phyloP scores from a whole-genome alignment of 1,140 invertebrate genomes.

The Globodera rostochiensis region DNA sequence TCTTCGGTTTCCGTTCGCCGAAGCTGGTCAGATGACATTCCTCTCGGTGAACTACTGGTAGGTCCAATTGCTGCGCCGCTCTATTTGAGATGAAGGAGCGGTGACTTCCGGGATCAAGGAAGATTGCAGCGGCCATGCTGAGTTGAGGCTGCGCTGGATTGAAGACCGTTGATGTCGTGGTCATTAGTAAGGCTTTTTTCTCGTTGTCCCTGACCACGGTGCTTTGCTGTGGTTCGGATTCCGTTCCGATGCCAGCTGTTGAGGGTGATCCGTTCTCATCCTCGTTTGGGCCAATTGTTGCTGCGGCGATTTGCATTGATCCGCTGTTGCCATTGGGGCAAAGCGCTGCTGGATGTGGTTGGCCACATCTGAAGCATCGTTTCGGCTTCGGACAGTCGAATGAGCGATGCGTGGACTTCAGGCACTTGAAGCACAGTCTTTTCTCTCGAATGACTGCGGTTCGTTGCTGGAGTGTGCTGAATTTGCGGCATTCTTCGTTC shows the following conservation, averaged over 20 bases:
- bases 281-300: neutral
- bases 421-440: no score
- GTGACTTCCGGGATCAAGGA: neutral
- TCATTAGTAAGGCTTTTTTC: neutral
- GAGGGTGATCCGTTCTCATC: no score
- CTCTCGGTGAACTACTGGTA: neutral
- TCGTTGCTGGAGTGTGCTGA: neutral
- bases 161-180: neutral
- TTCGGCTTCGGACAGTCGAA: no score
- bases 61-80: neutral
- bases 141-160: neutral
- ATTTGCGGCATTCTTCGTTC: slow-evolving; percentile 10
- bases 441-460: no score
- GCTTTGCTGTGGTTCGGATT: neutral
- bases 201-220: neutral
- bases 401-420: no score
- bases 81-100: neutral
- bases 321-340: no score
- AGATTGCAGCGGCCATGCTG: neutral
- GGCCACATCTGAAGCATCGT: no score
- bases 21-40: neutral
- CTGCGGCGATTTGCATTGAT: no score
- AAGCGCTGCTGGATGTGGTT: no score
- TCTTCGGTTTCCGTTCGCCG: neutral
- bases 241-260: no score